Base-by-base conservation (phyloP, 2,797 vertebrate genomes). In the Leptatherina wallacei region DNA sequence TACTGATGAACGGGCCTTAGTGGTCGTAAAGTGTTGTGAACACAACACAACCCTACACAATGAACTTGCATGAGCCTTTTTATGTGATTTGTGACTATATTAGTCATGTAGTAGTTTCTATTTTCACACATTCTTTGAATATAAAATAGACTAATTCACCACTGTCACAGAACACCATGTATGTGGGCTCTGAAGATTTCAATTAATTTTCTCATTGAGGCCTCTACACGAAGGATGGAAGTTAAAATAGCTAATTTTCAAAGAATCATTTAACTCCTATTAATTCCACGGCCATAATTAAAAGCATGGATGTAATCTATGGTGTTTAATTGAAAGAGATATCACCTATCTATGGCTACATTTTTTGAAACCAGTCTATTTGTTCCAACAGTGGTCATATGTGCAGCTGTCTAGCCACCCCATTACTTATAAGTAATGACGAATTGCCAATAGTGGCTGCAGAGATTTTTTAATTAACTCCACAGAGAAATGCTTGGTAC, bases 391-490 rank as follows among this genome's bases (percentile, higher is more conserved):
- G 77, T 27, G 40, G 67, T 63, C 81, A 75, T 71, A 44, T 61
- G 60, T 69, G 58, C 69, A 65, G 70, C 78, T 85, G 75, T 86
- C 81, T 32, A 54, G 60, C 51, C 74, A 62, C 64, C 67, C 71
- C 62, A 84, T 86, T 70, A 85, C 85, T 89, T 71, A 87, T 72
- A 80, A 73, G 54, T 47, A 60, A 85, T 90, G 88, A 90, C 71
- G 82, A 90, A 89, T 84, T 81, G 69, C 75, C 71, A 81, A 82
- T 63, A 76, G 68, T 22, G 67, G 56, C 65, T 81, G 62, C 0
- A 10, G 44, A 72, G 75, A 77, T 69, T 82, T 86, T 82, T 73
- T 88, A 90, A 92, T 92, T 91, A 91, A 90, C 87, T 86, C 73
- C 71, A 62, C 33, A 27, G 62, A 81, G 74, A 73, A 35, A 80